These are phyloP conservation scores for Adelges cooleyi DNA, from an alignment of 1,140 invertebrate species.

Conservation along the genomic window DNA sequence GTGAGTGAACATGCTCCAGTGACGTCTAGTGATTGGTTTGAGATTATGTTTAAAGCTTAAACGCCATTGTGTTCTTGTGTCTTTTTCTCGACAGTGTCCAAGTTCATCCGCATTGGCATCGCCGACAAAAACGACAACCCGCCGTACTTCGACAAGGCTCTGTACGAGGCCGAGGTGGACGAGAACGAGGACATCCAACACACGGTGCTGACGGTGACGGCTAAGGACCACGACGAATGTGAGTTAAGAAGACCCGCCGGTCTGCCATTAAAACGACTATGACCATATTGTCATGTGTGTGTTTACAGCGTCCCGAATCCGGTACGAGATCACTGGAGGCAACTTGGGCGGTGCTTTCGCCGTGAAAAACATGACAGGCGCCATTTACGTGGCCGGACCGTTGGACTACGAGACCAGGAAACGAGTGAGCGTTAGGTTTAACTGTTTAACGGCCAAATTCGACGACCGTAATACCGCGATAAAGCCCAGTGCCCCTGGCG, in stretches of 20 bases:
- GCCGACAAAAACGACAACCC: conserved; percentile 96
- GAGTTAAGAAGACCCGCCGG: too few species aligned
- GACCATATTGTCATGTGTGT: background rate
- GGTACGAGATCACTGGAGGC: conserved; percentile 97
- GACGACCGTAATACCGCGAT: too few species aligned
- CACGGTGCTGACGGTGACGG: conserved; percentile 90
- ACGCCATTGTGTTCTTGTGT: background rate
- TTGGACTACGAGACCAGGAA: conserved; percentile 85
- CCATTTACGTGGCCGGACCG: conserved; percentile 90
- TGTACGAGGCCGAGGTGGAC: conserved; percentile 93
- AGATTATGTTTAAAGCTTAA: background rate
- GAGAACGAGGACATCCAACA: conserved; percentile 97
- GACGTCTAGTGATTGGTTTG: background rate
- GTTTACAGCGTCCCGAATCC: conserved; percentile 86
- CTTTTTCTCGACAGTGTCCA: conserved; percentile 53
- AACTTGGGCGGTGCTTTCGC: conserved; percentile 95
- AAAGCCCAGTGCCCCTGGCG: too few species aligned
- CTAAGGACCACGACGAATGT: conserved; percentile 98
- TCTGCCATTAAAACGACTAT: background rate
- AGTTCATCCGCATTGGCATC: conserved; percentile 82
- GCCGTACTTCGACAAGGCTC: conserved; percentile 88
- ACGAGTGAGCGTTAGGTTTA: conserved; percentile 50
- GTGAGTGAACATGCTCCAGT: conserved; percentile 50
- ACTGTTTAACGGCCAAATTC: background rate
- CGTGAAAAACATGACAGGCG: conserved; percentile 93